Percentiles rank a stretch among this genome's conserved stretches.
These are phyloP conservation scores for Dryobotodes eremita DNA, from an alignment of 2,888 invertebrate genomes.

Conservation along the genomic window DNA sequence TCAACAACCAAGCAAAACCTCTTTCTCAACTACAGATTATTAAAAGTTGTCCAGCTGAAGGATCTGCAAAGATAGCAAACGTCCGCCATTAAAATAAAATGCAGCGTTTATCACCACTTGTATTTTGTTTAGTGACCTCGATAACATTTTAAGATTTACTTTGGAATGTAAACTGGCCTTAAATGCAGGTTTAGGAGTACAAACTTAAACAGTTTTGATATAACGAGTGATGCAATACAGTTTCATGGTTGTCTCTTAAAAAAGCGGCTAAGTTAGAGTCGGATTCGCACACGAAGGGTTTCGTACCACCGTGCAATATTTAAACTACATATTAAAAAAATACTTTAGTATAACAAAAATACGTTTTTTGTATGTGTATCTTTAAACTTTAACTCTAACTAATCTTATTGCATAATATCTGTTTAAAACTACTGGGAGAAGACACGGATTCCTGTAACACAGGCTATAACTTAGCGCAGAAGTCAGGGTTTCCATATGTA, in stretches of 20 bases:
- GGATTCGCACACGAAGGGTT: neutral
- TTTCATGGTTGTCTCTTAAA: constrained; percentile 28
- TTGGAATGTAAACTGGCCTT: constrained; percentile 5
- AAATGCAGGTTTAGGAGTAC: neutral
- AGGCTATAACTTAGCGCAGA: too few relatives aligned
- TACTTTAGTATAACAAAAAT: neutral
- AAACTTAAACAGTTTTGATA: constrained; percentile 17
- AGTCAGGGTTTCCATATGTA: too few relatives aligned
- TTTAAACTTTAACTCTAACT: neutral
- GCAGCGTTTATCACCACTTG: constrained; percentile 40
- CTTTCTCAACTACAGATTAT: constrained; percentile 36
- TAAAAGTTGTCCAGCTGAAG: constrained; percentile 39
- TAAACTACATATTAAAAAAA: neutral
- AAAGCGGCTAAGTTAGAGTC: neutral
- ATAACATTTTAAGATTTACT: constrained; percentile 21
- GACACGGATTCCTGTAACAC: too few relatives aligned
- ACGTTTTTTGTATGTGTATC: neutral
- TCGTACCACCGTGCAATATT: neutral
- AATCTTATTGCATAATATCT: too few relatives aligned
- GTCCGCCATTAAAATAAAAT: constrained; percentile 56
- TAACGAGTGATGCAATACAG: constrained; percentile 27
- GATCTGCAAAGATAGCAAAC: constrained; percentile 21
- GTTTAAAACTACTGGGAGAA: too few relatives aligned
- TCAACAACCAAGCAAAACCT: neutral
- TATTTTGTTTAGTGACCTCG: constrained; percentile 35